These are phyloP conservation scores for Meleagris gallopavo DNA, from an alignment of 2,113 vertebrate genomes.

Conservation along the genomic window DNA sequence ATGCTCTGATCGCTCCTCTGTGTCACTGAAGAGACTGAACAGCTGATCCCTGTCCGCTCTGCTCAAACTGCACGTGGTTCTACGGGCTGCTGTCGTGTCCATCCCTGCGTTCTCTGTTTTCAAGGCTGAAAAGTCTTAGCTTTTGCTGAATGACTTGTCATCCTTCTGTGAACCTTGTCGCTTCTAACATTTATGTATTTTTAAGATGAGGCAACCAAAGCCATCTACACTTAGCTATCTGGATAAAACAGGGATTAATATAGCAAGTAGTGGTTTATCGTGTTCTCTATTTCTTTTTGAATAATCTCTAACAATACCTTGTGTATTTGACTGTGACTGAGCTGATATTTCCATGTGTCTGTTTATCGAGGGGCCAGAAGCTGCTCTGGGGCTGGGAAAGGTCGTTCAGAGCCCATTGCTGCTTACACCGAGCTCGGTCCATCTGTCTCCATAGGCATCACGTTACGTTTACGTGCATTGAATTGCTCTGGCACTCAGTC, in stretches of 20 bases:
- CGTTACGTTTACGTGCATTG: rapidly evolving
- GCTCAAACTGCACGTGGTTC: neutral
- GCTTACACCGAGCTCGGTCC: neutral
- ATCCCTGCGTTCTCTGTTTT: neutral
- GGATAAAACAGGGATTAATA: neutral
- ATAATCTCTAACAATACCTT: neutral
- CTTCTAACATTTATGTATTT: neutral
- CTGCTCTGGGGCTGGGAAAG: neutral
- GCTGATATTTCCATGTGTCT: neutral
- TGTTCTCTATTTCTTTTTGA: neutral
- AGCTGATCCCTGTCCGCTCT: neutral
- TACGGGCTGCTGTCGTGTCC: rapidly evolving
- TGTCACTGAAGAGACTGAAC: neutral
- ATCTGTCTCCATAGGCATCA: neutral
- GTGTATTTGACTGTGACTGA: neutral
- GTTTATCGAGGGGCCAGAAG: constrained; percentile 1
- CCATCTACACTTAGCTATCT: neutral
- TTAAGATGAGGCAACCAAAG: neutral
- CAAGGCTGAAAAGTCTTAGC: neutral
- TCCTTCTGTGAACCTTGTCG: neutral
- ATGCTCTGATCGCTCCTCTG: rapidly evolving
- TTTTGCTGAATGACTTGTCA: neutral
- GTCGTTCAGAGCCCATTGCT: neutral
- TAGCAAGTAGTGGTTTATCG: neutral
- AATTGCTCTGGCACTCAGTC: neutral